phyloP scores from a whole-genome alignment of 2,113 vertebrate species.

The Ageneiosus marmoratus region DNA sequence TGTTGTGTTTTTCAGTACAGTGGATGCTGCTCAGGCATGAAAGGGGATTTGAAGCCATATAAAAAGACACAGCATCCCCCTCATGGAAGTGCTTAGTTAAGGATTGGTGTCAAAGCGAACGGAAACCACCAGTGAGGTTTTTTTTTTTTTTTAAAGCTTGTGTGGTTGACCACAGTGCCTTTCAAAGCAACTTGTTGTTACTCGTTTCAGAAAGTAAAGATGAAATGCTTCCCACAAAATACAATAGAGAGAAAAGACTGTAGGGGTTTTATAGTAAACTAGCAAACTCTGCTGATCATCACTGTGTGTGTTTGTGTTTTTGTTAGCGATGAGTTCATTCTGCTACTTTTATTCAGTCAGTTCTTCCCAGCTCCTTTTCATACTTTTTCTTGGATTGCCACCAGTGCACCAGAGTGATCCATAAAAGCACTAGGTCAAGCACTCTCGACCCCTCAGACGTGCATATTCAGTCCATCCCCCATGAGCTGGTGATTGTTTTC shows the following conservation, averaged over 20 bases:
- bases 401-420: not conserved
- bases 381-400: not conserved
- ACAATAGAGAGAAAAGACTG: not conserved
- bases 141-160: constrained; percentile 13
- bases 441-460: not conserved
- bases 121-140: constrained; percentile 19
- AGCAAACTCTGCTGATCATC: not conserved
- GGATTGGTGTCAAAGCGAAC: constrained; percentile 26
- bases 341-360: not conserved
- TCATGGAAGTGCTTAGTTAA: constrained; percentile 23
- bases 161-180: constrained; percentile 45
- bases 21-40: constrained; percentile 51
- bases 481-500: not conserved
- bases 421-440: constrained; percentile 21
- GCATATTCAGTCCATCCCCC: not conserved
- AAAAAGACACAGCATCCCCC: constrained; percentile 25
- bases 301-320: not conserved
- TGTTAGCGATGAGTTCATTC: not conserved
- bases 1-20: constrained; percentile 32
- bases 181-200: constrained; percentile 49
- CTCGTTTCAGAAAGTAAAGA: constrained; percentile 33
- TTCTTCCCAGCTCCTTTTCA: not conserved
- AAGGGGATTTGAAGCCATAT: constrained; percentile 44
- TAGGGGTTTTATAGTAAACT: constrained; percentile 24
- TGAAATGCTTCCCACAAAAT: constrained; percentile 29